phyloP scores from a whole-genome alignment of 2,797 vertebrate genomes.

The Chiroxiphia lanceolata region DNA sequence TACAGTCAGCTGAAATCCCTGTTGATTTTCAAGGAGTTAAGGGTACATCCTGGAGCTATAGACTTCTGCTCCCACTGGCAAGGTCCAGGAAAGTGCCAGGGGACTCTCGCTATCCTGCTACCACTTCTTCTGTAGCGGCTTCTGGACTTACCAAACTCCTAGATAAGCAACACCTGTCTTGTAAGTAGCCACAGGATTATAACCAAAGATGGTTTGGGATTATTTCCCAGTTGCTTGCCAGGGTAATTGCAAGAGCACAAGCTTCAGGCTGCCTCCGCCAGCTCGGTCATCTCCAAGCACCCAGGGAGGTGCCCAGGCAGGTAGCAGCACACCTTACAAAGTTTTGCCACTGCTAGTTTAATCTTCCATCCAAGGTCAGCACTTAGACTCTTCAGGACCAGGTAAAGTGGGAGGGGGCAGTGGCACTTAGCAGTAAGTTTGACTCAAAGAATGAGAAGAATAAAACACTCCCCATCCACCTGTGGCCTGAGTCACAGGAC shows the following conservation, averaged over 20 bases:
- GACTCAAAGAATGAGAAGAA: background rate
- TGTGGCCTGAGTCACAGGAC: rapidly evolving
- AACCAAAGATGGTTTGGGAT: background rate
- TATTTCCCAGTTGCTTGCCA: background rate
- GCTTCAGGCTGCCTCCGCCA: background rate
- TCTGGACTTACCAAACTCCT: background rate
- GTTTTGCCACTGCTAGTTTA: background rate
- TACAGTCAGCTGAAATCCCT: background rate
- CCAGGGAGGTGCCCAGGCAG: background rate
- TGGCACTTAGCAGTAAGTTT: background rate
- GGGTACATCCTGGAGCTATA: rapidly evolving
- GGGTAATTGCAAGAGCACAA: background rate
- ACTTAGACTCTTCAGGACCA: background rate
- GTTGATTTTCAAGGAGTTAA: background rate
- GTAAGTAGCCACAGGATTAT: background rate
- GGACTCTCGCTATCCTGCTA: background rate
- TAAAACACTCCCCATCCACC: background rate
- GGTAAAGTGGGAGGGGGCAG: background rate
- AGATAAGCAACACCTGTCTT: background rate
- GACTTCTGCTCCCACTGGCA: background rate
- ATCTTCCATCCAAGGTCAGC: background rate
- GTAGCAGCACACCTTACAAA: rapidly evolving
- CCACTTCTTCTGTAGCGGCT: background rate
- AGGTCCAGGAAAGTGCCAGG: background rate
- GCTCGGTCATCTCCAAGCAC: background rate